A percentile compares a stretch with the other conserved stretches of the same genome.
These are phyloP conservation scores for Rutilus rutilus DNA, from an alignment of 2,113 vertebrate species.

Conservation along the genomic window DNA sequence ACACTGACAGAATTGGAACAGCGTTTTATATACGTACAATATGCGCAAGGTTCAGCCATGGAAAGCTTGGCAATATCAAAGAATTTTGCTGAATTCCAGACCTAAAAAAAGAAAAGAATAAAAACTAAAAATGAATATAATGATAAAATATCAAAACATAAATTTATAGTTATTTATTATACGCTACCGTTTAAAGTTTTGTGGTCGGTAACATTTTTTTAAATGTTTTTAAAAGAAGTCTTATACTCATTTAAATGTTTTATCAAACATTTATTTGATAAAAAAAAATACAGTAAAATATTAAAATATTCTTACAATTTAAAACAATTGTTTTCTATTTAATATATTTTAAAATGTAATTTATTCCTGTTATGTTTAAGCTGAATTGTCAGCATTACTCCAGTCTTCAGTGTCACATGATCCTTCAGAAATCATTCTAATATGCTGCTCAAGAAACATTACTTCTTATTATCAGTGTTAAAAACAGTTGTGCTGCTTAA, in stretches of 20 bases:
- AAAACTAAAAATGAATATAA: neutral
- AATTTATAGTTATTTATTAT: neutral
- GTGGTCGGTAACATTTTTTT: neutral
- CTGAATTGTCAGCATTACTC: neutral
- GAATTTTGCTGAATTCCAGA: neutral
- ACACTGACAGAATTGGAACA: neutral
- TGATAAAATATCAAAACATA: neutral
- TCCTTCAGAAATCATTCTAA: neutral
- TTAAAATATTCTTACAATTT: neutral
- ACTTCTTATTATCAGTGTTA: neutral
- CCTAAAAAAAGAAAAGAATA: neutral
- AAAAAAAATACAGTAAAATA: neutral
- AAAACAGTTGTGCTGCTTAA: neutral
- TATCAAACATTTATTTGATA: neutral
- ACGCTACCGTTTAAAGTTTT: neutral
- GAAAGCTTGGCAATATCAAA: neutral
- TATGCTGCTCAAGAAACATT: neutral
- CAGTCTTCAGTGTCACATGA: no score
- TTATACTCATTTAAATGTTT: no score
- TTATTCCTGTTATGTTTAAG: neutral
- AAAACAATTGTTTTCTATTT: neutral
- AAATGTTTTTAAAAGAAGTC: neutral
- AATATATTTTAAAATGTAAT: neutral
- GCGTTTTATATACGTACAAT: neutral
- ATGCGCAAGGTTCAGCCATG: neutral